Conservation (phyloP, 2,797 vertebrate genomes). For the Prionace glauca region DNA sequence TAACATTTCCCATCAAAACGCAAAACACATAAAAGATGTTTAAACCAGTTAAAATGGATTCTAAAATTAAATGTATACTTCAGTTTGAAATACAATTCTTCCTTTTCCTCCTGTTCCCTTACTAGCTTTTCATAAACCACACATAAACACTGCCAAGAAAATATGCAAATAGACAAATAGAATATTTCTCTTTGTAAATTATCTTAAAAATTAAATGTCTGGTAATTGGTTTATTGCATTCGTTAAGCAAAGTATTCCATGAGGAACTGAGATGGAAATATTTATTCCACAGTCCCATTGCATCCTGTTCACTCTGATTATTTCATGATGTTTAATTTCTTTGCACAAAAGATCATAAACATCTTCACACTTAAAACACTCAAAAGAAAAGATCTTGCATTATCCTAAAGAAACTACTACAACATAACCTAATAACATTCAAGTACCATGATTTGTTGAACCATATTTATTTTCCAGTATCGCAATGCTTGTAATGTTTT, state of each 20-base stretch:
- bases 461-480: background rate
- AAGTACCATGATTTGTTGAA: background rate
- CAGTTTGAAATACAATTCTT: background rate
- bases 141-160: background rate
- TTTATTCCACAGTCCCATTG: background rate
- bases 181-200: background rate
- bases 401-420: background rate
- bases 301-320: background rate
- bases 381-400: background rate
- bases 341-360: background rate
- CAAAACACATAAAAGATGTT: background rate
- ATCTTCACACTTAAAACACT: background rate
- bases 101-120: slow-evolving; percentile 9
- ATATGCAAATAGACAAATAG: background rate
- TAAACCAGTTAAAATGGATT: slow-evolving; percentile 6
- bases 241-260: background rate
- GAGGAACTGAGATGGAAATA: background rate
- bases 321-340: background rate
- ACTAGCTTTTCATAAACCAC: background rate
- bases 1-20: background rate
- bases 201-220: background rate
- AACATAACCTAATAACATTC: background rate
- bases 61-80: background rate
- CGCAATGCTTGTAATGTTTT: background rate
- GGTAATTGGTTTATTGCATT: background rate